These are phyloP conservation scores for Phrynocephalus vlangalii DNA, from an alignment of 2,797 vertebrate genomes.

Conservation along the genomic window DNA sequence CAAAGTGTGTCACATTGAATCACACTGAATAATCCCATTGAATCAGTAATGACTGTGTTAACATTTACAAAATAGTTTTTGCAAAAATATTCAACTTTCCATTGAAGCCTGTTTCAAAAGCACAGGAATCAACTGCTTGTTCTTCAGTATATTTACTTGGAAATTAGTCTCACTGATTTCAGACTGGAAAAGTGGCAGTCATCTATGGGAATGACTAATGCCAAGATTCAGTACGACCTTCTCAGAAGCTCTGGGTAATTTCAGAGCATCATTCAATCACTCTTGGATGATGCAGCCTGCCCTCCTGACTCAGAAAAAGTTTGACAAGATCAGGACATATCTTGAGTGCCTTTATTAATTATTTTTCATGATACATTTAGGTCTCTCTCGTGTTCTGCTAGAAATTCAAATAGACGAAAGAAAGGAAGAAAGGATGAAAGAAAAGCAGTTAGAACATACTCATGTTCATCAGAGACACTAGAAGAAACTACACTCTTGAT, in stretches of 20 bases:
- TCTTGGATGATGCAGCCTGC: background rate
- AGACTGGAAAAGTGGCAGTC: background rate
- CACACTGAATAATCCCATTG: background rate
- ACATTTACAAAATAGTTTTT: background rate
- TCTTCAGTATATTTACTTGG: background rate
- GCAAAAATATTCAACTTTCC: background rate
- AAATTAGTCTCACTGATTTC: background rate
- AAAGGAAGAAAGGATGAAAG: no score
- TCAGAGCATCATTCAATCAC: background rate
- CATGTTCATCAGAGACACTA: background rate
- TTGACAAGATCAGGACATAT: background rate
- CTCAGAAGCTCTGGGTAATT: background rate
- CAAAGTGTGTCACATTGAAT: background rate
- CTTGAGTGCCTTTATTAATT: background rate
- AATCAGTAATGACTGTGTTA: background rate
- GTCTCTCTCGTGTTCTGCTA: background rate
- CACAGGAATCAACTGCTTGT: background rate
- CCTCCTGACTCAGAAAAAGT: background rate
- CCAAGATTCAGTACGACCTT: background rate
- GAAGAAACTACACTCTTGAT: background rate
- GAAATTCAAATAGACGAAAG: background rate
- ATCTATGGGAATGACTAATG: conserved; percentile 4
- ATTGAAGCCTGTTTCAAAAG: background rate
- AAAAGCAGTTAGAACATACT: background rate
- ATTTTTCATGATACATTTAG: background rate